phyloP scores from a whole-genome alignment of 2,888 invertebrate species.

The Chelonus formosanus region DNA sequence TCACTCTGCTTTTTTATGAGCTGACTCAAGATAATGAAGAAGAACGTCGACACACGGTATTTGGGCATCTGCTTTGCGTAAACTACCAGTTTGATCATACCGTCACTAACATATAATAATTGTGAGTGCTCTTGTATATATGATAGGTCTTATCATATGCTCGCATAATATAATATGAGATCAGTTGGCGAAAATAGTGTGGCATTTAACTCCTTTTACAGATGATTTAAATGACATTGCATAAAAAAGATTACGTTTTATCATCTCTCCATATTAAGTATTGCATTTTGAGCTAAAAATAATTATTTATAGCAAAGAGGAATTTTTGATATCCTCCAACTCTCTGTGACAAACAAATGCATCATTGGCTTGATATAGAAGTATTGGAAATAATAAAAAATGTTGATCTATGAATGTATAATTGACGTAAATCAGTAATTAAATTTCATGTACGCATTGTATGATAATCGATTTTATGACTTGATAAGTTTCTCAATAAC shows the following conservation, averaged over 20 bases:
- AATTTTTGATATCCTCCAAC: too few species aligned
- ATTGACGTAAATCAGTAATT: too few species aligned
- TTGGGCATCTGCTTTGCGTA: conserved; percentile 9
- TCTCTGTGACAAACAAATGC: too few species aligned
- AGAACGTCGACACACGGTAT: conserved; percentile 6
- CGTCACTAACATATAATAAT: too few species aligned
- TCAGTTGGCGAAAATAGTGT: background rate
- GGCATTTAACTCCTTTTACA: background rate
- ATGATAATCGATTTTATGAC: background rate
- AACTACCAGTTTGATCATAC: conserved; percentile 1
- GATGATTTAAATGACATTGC: background rate
- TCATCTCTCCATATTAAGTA: too few species aligned
- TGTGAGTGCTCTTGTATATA: background rate
- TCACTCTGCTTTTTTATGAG: conserved; percentile 1
- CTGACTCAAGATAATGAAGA: conserved; percentile 9
- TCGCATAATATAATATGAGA: background rate
- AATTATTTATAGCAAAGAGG: too few species aligned
- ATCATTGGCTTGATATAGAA: too few species aligned
- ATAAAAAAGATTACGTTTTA: background rate
- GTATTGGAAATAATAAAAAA: too few species aligned
- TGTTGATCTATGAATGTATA: too few species aligned
- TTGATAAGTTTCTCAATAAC: background rate
- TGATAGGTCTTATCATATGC: conserved; percentile 3
- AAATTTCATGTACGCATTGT: too few species aligned
- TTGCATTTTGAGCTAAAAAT: too few species aligned